Percentiles rank a stretch among this genome's conserved stretches.
These are phyloP conservation scores for Seira sanloemensis DNA, from an alignment of 2,888 invertebrate species.

Conservation along the genomic window DNA sequence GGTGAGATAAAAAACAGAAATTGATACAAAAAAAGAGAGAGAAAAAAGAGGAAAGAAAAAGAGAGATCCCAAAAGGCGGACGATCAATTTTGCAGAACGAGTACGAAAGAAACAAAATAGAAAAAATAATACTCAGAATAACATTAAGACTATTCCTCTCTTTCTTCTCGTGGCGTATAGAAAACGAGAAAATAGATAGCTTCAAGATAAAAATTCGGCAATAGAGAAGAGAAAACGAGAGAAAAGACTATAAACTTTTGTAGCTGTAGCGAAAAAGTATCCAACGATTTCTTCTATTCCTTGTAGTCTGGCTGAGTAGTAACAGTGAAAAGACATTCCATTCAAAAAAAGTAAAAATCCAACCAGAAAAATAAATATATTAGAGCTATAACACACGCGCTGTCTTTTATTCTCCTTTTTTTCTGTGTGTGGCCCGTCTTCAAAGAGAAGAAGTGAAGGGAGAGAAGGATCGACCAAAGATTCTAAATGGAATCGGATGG, in stretches of 20 bases:
- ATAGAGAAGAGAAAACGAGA: conserved; percentile 40
- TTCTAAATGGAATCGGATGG: conserved; percentile 60
- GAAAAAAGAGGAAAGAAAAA: conserved; percentile 40
- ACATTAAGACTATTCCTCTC: conserved; percentile 24
- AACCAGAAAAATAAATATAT: background rate
- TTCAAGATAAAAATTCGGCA: conserved; percentile 61
- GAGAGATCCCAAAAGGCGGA: conserved; percentile 63
- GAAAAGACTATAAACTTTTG: conserved; percentile 55
- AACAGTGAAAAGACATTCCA: conserved; percentile 1
- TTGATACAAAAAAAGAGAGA: conserved; percentile 53
- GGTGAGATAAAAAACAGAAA: conserved; percentile 50
- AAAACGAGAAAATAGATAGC: conserved; percentile 50
- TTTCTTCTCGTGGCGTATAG: conserved; percentile 15
- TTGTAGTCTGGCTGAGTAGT: background rate
- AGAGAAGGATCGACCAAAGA: conserved; percentile 55
- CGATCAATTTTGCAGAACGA: conserved; percentile 65
- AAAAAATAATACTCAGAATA: conserved; percentile 27
- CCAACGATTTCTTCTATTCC: conserved; percentile 29
- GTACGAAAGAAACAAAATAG: conserved; percentile 52
- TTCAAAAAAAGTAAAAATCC: background rate
- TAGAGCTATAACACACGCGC: background rate
- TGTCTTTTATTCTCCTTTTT: background rate
- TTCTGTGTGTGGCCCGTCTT: conserved; percentile 45
- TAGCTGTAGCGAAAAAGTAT: conserved; percentile 38
- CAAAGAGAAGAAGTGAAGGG: conserved; percentile 4